Percentiles rank a stretch among this genome's conserved stretches.
Conservation (phyloP, 2,797 vertebrate genomes). For the Toxotes lorentzi region DNA sequence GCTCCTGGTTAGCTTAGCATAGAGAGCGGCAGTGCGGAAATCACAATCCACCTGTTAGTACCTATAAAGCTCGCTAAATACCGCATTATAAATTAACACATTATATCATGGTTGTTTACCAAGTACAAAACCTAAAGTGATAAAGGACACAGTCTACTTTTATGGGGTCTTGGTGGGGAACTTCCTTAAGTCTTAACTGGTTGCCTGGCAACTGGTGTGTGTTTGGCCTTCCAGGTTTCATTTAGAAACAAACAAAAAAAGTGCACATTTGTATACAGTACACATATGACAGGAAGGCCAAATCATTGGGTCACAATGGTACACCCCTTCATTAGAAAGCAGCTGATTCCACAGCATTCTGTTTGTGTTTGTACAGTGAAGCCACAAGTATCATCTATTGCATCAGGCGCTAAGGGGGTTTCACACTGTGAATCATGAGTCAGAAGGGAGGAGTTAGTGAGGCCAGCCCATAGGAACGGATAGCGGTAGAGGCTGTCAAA, state of each 20-base stretch:
- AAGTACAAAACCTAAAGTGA: neutral
- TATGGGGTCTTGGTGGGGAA: too few relatives aligned
- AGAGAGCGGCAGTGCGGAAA: too few relatives aligned
- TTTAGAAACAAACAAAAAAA: too few relatives aligned
- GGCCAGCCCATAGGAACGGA: neutral
- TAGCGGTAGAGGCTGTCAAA: neutral
- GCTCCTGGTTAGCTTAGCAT: too few relatives aligned
- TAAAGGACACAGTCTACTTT: neutral
- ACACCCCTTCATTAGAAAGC: neutral
- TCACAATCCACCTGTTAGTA: too few relatives aligned
- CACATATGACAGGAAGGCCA: neutral
- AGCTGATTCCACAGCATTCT: neutral
- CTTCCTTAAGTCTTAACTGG: neutral
- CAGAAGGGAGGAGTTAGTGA: constrained; percentile 3
- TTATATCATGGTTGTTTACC: neutral
- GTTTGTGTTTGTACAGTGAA: constrained; percentile 10
- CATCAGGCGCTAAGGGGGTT: constrained; percentile 23
- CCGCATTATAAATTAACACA: neutral
- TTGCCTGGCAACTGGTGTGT: neutral
- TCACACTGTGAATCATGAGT: constrained; percentile 51
- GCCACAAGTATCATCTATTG: constrained; percentile 29
- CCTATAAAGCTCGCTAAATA: neutral
- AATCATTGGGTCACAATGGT: neutral
- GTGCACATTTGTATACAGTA: neutral
- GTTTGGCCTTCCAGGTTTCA: neutral